Evolutionary conservation across 1,140 invertebrate genomes (phyloP), one percentile per base, ranked within the genome.

Genomic region (Zaprionus africanus): DNA sequence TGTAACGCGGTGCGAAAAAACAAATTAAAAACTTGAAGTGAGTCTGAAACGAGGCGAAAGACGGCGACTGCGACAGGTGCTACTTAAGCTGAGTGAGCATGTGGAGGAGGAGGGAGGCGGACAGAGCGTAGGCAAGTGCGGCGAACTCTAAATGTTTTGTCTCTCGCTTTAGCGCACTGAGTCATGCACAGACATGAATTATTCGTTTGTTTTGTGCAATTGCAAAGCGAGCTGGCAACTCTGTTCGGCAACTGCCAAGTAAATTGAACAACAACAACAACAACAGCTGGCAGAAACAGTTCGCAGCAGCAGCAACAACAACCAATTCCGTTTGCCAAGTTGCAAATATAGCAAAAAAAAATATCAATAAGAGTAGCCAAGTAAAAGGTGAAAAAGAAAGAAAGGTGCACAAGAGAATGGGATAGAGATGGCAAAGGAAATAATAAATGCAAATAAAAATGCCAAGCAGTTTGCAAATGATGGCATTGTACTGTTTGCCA

Each of bases 1-100:
- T 79, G 82, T 82, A 82, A 76, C 74, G 60, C 49, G 59, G 67
- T 58, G 69, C 69, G 59, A 85, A 66, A 78, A 83, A 71, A 46
- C 22, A 9, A 85, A 59, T 75, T 84, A 71, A 46, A 9, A 7
- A 17, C 53, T 71, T 69, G 70, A 85, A 74, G 28, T 61, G 53
- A 71, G 77, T 82, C 73, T 67, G 46, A 87, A 58, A 49, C 54
- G 63, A 56, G 26, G 34, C 13, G 41, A 43, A 62, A 57, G 61
- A 57, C 34, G 43, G 60, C 34, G 28, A 46, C 38, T 31, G 51
- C 64, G 56, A 61, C 63, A 64, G 76, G 70, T 62, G 54, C 31
- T 31, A 63, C 34, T 51, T 65, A 68, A 61, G 69, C 57, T 43
- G 22, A 61, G n/a, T 0, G 61, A 38, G 53, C 13, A 11, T 17